Base-by-base conservation (phyloP, 2,797 vertebrate genomes). In the Coreius guichenoti region DNA sequence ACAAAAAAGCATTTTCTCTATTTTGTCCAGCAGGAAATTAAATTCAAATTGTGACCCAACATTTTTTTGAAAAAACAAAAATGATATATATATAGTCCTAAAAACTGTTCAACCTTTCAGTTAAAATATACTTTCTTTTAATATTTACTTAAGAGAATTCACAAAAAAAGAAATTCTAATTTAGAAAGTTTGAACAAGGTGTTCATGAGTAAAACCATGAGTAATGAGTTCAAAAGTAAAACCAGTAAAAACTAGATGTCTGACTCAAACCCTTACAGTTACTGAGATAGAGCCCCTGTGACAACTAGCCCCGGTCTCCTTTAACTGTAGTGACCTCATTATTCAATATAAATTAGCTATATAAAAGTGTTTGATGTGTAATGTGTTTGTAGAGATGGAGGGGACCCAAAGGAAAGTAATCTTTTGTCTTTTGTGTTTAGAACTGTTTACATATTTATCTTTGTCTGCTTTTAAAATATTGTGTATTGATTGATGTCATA, bases 361-460 rank as follows among this genome's bases (percentile, higher is more conserved):
- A 9, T 74, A 31, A 51, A 74, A 17, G 45, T 11, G 19, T 31
- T 33, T 1, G 7, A 26, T 33, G 47, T 33, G 47, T 74, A 33
- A 54, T 54, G 17, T 33, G 11, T 75, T 75, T 75, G 49, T 74
- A 51, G 45, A 75, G 11, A 75, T 54, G 29, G 11, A 14, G n/a
- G 8, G 39, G 8, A 47, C 70, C 70, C 70, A 73, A 26, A 73
- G 8, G 29, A 54, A 75, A 49, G 7, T 33, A 23, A n/a, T 36
- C 21, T 58, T 76, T n/a, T 39, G 1, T 54, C 54, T 26, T 61
- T 3, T 36, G 21, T 4, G 21, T 77, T 77, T 43, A 58, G 21
- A 14, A 61, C 2, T n/a, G 23, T 77, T 77, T 43, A 77, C 33
- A 61, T 77, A 33, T 65, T 65, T 65, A 31, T 65, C 61, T 63